Conservation (phyloP, 2,797 vertebrate species). For the Xenops minutus region DNA sequence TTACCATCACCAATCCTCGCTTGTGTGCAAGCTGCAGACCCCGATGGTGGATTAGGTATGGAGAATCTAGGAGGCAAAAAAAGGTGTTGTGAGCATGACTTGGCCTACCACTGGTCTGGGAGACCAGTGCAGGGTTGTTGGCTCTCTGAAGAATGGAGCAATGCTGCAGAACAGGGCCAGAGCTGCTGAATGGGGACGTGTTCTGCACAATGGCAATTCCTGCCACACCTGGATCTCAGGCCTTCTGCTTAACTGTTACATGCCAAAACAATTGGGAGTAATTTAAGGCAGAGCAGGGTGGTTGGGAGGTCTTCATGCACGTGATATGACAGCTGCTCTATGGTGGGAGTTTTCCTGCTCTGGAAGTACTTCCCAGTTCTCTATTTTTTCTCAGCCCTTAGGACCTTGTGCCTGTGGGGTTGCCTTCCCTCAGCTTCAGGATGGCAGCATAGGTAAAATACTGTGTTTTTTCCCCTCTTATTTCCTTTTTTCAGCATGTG, state of each 20-base stretch:
- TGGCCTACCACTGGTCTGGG: neutral
- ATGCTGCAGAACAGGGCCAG: neutral
- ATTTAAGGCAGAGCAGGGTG: neutral
- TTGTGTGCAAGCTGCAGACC: neutral
- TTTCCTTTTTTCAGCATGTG: neutral
- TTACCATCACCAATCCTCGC: neutral
- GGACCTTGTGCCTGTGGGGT: neutral
- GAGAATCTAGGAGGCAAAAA: neutral
- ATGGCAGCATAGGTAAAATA: neutral
- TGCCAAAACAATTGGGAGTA: neutral
- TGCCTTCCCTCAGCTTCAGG: neutral
- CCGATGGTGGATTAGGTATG: neutral
- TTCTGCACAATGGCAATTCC: neutral
- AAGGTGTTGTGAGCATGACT: neutral
- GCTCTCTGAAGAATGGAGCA: neutral
- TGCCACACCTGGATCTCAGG: neutral
- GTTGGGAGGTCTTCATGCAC: neutral
- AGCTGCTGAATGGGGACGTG: rapidly evolving
- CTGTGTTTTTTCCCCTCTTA: neutral
- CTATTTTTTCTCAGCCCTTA: neutral
- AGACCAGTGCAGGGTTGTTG: neutral
- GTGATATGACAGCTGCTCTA: neutral
- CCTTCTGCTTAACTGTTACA: neutral
- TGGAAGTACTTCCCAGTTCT: neutral
- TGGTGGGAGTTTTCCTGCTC: neutral